Conservation (phyloP, 2,113 vertebrate genomes). For the Centropus unirufus region DNA sequence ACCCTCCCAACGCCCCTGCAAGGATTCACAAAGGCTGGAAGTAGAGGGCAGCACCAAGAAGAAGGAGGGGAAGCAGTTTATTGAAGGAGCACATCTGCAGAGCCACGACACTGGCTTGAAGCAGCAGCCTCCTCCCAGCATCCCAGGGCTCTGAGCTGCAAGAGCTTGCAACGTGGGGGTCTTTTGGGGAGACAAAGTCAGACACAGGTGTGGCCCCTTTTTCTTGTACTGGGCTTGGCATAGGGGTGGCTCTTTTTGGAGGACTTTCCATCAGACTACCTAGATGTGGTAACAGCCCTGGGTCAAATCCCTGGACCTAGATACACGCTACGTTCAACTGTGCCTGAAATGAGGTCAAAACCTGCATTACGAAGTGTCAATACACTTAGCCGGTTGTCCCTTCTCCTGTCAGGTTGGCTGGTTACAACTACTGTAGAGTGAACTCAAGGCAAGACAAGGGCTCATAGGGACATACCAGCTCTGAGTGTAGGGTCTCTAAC, state of each 20-base stretch:
- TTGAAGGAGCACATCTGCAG: neutral
- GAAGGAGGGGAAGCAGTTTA: neutral
- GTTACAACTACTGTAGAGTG: neutral
- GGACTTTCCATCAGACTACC: neutral
- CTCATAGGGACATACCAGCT: neutral
- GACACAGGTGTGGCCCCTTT: neutral
- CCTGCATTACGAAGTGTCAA: neutral
- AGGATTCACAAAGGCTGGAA: neutral
- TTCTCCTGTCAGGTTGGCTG: neutral
- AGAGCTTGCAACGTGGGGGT: rapidly evolving
- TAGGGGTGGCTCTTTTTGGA: neutral
- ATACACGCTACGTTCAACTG: neutral
- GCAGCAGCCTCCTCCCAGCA: neutral
- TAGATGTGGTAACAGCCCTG: neutral
- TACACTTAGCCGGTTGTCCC: neutral
- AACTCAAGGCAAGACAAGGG: neutral
- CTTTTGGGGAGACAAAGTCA: neutral
- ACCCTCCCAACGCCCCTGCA: rapidly evolving
- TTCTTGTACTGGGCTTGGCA: neutral
- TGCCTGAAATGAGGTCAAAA: neutral
- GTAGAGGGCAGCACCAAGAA: neutral
- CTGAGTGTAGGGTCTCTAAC: too few species aligned
- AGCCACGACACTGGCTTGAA: neutral
- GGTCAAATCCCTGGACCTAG: neutral
- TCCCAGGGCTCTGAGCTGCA: neutral